Conservation (phyloP, 2,888 invertebrate genomes). For the Drosophila cognata region DNA sequence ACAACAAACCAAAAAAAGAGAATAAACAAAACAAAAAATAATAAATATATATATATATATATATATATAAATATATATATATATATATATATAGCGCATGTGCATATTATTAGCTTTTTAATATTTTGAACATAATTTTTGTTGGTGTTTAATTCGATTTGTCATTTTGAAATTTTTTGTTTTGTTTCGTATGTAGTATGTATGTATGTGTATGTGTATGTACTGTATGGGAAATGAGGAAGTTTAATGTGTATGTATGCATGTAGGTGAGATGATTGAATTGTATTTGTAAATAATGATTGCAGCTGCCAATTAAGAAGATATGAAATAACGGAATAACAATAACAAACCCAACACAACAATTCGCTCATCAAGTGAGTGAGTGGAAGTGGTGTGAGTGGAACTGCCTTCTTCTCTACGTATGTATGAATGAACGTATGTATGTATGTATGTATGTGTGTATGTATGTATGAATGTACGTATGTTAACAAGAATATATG, state of each 20-base stretch:
- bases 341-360: background rate
- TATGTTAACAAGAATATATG: background rate
- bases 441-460: background rate
- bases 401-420: background rate
- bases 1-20: background rate
- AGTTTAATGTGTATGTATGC: background rate
- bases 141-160: constrained; percentile 19
- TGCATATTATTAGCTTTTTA: constrained; percentile 1
- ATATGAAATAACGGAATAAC: background rate
- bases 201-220: background rate
- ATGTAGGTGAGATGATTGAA: background rate
- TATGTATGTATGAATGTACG: background rate
- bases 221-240: background rate
- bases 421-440: background rate
- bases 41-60: background rate
- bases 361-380: background rate
- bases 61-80: background rate
- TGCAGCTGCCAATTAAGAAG: background rate
- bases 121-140: constrained; percentile 24
- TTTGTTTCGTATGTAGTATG: constrained; percentile 1
- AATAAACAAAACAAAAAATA: constrained; percentile 1
- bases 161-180: background rate
- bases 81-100: background rate
- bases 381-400: background rate
- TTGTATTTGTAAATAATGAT: background rate